phyloP scores from a whole-genome alignment of 1,140 invertebrate species.

The Neodiprion fabricii region DNA sequence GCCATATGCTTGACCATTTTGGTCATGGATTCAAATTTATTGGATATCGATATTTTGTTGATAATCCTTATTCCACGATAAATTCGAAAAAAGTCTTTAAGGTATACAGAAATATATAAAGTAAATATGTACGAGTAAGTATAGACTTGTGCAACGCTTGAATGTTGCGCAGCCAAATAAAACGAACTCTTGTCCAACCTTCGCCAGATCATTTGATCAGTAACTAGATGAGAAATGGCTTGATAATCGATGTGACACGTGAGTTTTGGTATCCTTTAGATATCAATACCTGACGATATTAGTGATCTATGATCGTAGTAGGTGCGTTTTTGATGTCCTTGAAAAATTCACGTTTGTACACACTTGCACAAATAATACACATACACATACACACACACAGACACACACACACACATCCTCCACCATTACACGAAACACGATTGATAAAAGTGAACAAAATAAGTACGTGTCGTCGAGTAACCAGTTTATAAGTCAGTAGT shows the following conservation, averaged over 20 bases:
- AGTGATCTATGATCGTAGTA: conserved; percentile 59
- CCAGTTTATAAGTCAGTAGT: conserved; percentile 60
- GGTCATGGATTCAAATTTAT: conserved; percentile 48
- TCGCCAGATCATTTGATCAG: no score
- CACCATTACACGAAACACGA: conserved; percentile 50
- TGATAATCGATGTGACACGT: no score
- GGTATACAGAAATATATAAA: no score
- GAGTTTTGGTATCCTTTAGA: background rate
- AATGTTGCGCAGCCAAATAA: no score
- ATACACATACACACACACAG: conserved; percentile 40
- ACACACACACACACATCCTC: conserved; percentile 55
- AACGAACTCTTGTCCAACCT: no score
- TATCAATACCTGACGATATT: conserved; percentile 51
- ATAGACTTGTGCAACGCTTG: no score
- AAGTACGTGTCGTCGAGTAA: conserved; percentile 58
- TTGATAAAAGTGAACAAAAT: conserved; percentile 42
- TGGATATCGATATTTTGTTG: background rate
- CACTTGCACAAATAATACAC: conserved; percentile 37
- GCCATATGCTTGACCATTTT: conserved; percentile 56
- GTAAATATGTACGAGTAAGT: no score
- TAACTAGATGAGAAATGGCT: no score
- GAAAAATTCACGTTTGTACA: conserved; percentile 61
- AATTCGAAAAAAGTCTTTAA: no score
- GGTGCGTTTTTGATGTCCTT: conserved; percentile 61
- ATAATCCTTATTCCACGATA: no score